Percentiles rank a stretch among this genome's conserved stretches.
Conservation (phyloP, 37 sponge, comb jelly and placozoan genomes). For the Crambe crambe region DNA sequence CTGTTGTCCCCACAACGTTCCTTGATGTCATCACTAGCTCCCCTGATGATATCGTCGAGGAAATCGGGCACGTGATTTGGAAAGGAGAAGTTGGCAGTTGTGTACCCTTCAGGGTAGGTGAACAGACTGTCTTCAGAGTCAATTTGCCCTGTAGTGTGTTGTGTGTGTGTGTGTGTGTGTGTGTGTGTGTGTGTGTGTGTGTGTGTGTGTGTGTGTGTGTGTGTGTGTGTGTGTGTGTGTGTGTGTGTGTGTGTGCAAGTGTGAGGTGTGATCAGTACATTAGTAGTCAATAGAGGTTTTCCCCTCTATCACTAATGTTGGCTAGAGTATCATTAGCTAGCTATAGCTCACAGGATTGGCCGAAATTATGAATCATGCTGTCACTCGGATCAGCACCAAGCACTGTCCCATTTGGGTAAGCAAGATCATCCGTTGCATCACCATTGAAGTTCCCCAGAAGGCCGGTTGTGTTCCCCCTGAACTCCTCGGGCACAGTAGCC, state of each 20-base stretch:
- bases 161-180: no score
- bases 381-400: conserved; percentile 48
- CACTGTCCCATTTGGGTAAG: conserved; percentile 57
- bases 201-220: no score
- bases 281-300: no score
- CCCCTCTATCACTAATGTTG: no score
- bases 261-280: no score
- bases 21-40: conserved; percentile 7
- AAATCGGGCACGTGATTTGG: conserved; percentile 60
- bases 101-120: conserved; percentile 22
- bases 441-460: conserved; percentile 78
- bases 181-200: no score
- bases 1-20: conserved; percentile 30
- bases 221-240: not conserved
- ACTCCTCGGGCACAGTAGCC: conserved; percentile 22
- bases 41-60: conserved; percentile 36
- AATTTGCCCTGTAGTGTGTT: conserved; percentile 74
- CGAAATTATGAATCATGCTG: conserved; percentile 66
- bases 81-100: conserved; percentile 21
- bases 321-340: no score
- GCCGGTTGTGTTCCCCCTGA: conserved; percentile 49
- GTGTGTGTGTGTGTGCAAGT: not conserved
- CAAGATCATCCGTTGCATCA: conserved; percentile 60
- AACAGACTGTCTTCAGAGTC: conserved; percentile 36
- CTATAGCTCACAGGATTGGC: conserved; percentile 69